Conservation (phyloP, 2,888 invertebrate genomes). For the Taenaris catops region DNA sequence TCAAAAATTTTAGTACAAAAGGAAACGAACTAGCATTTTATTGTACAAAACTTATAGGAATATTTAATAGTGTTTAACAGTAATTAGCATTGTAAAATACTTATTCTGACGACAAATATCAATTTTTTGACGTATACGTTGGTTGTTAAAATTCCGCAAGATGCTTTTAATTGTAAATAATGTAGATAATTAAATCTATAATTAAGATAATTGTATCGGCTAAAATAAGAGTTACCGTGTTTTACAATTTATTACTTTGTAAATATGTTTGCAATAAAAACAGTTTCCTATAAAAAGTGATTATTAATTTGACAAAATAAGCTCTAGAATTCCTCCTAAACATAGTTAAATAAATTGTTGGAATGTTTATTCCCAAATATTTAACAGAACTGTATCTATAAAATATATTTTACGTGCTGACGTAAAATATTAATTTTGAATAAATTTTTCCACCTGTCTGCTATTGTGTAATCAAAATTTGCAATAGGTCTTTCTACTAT, state of each 20-base stretch:
- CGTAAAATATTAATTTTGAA: too few relatives aligned
- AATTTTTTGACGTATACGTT: too few relatives aligned
- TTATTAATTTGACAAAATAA: conserved; percentile 11
- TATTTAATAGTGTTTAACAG: neutral
- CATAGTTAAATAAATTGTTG: too few relatives aligned
- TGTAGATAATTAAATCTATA: conserved; percentile 50
- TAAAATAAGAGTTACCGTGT: conserved; percentile 37
- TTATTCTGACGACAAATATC: conserved; percentile 36
- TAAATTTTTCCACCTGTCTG: too few relatives aligned
- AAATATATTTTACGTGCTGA: too few relatives aligned
- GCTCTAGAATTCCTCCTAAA: too few relatives aligned
- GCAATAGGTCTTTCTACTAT: too few relatives aligned
- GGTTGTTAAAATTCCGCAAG: conserved; percentile 7
- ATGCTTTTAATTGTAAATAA: conserved; percentile 52
- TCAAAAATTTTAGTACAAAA: conserved; percentile 13
- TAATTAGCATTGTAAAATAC: conserved; percentile 28
- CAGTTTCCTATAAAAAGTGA: conserved; percentile 28
- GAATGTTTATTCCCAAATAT: too few relatives aligned
- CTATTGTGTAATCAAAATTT: too few relatives aligned
- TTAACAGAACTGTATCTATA: too few relatives aligned
- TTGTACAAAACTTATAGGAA: conserved; percentile 10
- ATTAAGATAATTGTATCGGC: conserved; percentile 44
- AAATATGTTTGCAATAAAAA: conserved; percentile 42
- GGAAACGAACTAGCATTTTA: conserved; percentile 13
- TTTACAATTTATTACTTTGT: conserved; percentile 40